Conservation (phyloP, 2,113 vertebrate species). For the Rhegmatorhina hoffmannsi region DNA sequence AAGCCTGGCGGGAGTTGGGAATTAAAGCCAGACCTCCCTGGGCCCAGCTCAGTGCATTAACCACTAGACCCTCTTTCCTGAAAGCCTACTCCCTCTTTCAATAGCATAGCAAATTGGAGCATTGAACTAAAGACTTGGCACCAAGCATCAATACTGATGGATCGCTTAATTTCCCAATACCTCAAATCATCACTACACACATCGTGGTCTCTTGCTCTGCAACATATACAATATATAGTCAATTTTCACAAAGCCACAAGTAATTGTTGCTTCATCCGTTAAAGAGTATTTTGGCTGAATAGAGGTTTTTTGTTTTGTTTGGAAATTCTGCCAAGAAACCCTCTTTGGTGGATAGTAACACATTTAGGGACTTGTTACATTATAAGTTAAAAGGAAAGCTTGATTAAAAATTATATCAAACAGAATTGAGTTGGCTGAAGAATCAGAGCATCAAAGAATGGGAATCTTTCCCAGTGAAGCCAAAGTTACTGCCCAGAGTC, state of each 20-base stretch:
- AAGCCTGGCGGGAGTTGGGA: not conserved
- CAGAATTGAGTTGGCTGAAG: constrained; percentile 50
- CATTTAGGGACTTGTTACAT: constrained; percentile 69
- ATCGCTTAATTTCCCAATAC: constrained; percentile 48
- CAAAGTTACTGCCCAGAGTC: constrained; percentile 53
- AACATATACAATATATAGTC: constrained; percentile 40
- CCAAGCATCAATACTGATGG: constrained; percentile 32
- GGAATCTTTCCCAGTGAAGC: constrained; percentile 65
- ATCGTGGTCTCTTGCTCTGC: constrained; percentile 11
- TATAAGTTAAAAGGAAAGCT: constrained; percentile 68
- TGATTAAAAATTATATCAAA: constrained; percentile 66
- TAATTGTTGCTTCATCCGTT: constrained; percentile 62
- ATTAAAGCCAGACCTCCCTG: constrained; percentile 41
- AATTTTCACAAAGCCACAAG: constrained; percentile 65
- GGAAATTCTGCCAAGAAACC: constrained; percentile 65
- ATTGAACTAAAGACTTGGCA: constrained; percentile 29
- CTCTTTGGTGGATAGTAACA: constrained; percentile 66
- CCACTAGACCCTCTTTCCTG: constrained; percentile 9
- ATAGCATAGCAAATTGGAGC: constrained; percentile 10
- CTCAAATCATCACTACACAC: constrained; percentile 59
- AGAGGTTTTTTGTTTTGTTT: constrained; percentile 55
- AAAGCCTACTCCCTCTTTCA: constrained; percentile 37
- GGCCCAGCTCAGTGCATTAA: constrained; percentile 14
- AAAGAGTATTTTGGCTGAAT: constrained; percentile 60
- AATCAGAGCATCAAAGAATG: constrained; percentile 63